Conservation (phyloP, 2,797 vertebrate genomes). For the Gymnoscopelus microlampas region DNA sequence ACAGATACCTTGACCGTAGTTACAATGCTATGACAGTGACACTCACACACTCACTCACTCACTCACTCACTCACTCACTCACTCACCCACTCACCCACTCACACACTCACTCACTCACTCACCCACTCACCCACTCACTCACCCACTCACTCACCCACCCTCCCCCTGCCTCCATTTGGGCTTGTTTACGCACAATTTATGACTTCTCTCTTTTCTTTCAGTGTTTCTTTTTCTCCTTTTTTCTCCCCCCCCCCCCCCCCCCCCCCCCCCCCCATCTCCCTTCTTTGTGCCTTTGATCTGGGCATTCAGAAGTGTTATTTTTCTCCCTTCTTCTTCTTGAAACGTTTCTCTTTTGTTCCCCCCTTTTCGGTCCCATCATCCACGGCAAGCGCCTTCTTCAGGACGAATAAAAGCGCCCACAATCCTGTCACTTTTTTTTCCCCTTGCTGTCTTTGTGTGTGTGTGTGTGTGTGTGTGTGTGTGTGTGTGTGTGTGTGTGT, state of each 20-base stretch:
- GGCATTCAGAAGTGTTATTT: conserved; percentile 70
- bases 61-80: conserved; percentile 44
- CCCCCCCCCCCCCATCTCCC: neutral
- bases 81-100: too few relatives aligned
- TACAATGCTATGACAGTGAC: conserved; percentile 51
- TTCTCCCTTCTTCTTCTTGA: too few relatives aligned
- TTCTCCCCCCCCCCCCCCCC: neutral
- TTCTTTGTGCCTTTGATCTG: conserved; percentile 71
- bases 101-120: too few relatives aligned
- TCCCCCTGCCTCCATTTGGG: conserved; percentile 29
- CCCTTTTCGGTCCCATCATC: conserved; percentile 53
- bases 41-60: neutral
- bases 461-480: conserved; percentile 6
- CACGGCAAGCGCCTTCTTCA: conserved; percentile 60
- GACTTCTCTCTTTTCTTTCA: too few relatives aligned
- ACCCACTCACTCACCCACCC: conserved; percentile 60
- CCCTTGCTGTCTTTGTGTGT: conserved; percentile 3
- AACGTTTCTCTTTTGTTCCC: conserved; percentile 69
- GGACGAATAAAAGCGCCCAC: conserved; percentile 67
- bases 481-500: conserved; percentile 46
- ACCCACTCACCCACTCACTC: too few relatives aligned
- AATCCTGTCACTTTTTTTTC: conserved; percentile 73
- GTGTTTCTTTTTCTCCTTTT: too few relatives aligned
- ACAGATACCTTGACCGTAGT: conserved; percentile 60
- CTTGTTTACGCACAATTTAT: neutral